Percentiles rank a stretch among this genome's conserved stretches.
phyloP scores from a whole-genome alignment of 2,888 invertebrate genomes.

The Spisula subtruncata region DNA sequence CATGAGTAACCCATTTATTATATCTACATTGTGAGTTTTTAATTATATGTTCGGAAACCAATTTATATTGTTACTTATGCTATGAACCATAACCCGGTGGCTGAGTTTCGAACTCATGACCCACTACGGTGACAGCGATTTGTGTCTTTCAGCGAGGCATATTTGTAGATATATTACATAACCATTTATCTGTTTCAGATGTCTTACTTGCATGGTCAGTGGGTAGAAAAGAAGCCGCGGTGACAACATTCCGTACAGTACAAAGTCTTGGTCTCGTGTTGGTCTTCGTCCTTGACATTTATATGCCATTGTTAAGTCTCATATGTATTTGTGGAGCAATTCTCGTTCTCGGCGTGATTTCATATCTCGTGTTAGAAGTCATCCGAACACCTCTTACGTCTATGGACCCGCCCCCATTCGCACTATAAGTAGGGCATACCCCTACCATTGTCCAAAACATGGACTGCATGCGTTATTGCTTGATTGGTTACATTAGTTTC shows the following conservation, averaged over 20 bases:
- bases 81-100: no score
- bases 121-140: no score
- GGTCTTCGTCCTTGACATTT: constrained; percentile 74
- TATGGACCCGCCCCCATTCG: constrained; percentile 73
- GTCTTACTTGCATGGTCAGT: constrained; percentile 65
- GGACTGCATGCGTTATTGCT: no score
- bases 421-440: constrained; percentile 38
- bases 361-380: constrained; percentile 75
- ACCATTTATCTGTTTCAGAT: constrained; percentile 43
- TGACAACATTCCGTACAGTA: constrained; percentile 79
- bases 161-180: no score
- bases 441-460: no score
- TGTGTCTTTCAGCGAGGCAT: no score
- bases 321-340: constrained; percentile 73
- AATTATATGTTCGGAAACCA: no score
- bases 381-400: constrained; percentile 73
- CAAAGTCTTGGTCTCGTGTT: constrained; percentile 80
- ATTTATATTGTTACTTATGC: no score
- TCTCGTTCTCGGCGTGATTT: constrained; percentile 74
- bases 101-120: no score
- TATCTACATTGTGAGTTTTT: no score
- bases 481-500: no score
- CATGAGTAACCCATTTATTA: no score
- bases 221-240: constrained; percentile 78
- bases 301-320: constrained; percentile 70